Evolutionary conservation across 2,888 invertebrate genomes (phyloP), one percentile per base, ranked within the genome.

Genomic region (Stegophylla sp.): DNA sequence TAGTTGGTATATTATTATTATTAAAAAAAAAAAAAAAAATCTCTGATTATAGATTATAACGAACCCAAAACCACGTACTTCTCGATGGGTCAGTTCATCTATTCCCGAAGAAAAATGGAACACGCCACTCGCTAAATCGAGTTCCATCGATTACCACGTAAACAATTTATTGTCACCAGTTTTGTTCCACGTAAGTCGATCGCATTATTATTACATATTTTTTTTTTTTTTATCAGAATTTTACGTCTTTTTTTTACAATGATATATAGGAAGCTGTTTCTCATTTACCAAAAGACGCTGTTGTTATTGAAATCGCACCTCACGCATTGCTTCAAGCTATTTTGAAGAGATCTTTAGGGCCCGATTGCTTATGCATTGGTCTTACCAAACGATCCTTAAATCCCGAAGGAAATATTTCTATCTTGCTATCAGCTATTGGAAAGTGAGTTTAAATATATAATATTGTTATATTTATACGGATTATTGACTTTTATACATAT

Each of bases 111-210:
- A 89, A 3, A 90, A 92, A 69, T 97, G 97, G 97, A 89, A 89
- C 83, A 90, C 91, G 0, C 90, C 93, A 0, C 86, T 94, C 48
- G 94, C 96, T 0, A 90, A 91, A 86, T 88, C 91, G 84, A 96
- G 95, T 83, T 95, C 95, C 64, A 93, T 95, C 0, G 94, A 93
- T 48, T 99, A 99, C 88, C 97, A 97, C 87, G 96, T 96, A 41
- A 97, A 98, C 89, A 98, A 98, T 88, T 89, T 98, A 84, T 89
- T 97, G 82, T 96, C 96, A 75, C 96, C 97, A 17, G 97, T 97
- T 75, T 89, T 83, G 61, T 83, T 83, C 43, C 56, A 82, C 23
- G 82, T 77, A 69, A 67, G 69, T 28, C 53, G 43, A 17, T 75
- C 3, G 0, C 0, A 10, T 17, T 41, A 13, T 66, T 82, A 23